phyloP scores from a whole-genome alignment of 1,140 invertebrate species.

The Nasonia longicornis region DNA sequence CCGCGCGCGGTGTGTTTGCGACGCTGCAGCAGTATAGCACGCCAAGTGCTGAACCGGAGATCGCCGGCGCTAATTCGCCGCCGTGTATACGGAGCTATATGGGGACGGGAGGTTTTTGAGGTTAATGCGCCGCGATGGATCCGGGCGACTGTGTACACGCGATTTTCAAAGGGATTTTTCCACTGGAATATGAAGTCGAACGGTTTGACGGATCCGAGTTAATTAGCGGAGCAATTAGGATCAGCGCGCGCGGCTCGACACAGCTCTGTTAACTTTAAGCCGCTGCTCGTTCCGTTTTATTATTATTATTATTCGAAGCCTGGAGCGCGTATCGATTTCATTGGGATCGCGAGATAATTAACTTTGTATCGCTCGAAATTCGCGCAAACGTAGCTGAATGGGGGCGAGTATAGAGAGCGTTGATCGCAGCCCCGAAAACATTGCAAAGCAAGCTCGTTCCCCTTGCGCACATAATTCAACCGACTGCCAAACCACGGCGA shows the following conservation, averaged over 20 bases:
- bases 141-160: too few relatives aligned
- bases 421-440: not conserved
- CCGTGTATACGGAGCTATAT: not conserved
- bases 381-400: too few relatives aligned
- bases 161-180: not conserved
- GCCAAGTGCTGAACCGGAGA: not conserved
- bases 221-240: not conserved
- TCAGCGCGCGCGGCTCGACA: not conserved
- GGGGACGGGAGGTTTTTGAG: not conserved
- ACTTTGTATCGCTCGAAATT: not conserved
- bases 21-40: too few relatives aligned
- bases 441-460: not conserved
- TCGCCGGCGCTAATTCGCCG: not conserved
- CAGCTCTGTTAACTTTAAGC: not conserved
- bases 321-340: too few relatives aligned
- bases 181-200: not conserved
- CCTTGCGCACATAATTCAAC: not conserved
- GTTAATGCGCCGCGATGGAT: not conserved
- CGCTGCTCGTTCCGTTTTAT: too few relatives aligned
- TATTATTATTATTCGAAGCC: too few relatives aligned
- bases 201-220: not conserved
- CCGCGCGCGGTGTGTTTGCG: too few relatives aligned
- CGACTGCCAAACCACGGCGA: not conserved
- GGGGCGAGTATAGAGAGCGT: too few relatives aligned
- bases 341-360: not conserved